Base-by-base conservation (phyloP, 1,140 invertebrate species). In the Drosophila punjabiensis region DNA sequence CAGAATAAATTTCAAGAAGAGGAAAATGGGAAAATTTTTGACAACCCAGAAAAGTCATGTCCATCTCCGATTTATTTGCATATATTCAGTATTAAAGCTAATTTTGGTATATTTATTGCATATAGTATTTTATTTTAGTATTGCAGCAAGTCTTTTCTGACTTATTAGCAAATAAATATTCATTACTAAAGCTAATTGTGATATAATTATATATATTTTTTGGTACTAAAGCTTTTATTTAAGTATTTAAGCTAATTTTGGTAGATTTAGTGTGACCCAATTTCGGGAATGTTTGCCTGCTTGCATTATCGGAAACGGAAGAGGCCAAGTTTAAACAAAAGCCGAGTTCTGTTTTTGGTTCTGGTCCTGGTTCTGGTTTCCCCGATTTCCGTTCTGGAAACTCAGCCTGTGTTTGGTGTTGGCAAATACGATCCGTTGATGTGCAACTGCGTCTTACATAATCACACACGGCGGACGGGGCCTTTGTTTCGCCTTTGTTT, bases 401-500 rank as follows among this genome's bases (percentile, higher is more conserved):
- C 32, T 30, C 64, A 16, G 20, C 35, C 20, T 69, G 30, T 69
- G 30, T 68, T 45, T 70, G 67, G 45, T 32, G 47, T 53, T 52
- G 32, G 55, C 68, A 74, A 62, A 74, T 62, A 60, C 37, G 55
- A 58, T 58, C 55, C 55, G 10, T 24, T 24, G 55, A 53, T 43
- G 53, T 41, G 52, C 69, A 73, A 73, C 67, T 71, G 67, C 69
- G 69, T 73, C 70, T 74, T 74, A 74, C 37, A 74, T 74, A 74
- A 74, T 74, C 69, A 69, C 50, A 35, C 33, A 11, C 33, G 55
- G 43, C 65, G 55, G 14, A 53, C 52, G 24, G 18, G 62, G 69
- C 56, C 71, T 75, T 75, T 75, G 71, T 75, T 71, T 71, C 28
- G 68, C 65, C 68, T 70, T 71, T 71, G 65, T 71, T 71, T 71